Percentiles rank a stretch among this genome's conserved stretches.
Evolutionary conservation across 2,888 invertebrate species (phyloP).

Genomic region (Cosmia trapezina): DNA sequence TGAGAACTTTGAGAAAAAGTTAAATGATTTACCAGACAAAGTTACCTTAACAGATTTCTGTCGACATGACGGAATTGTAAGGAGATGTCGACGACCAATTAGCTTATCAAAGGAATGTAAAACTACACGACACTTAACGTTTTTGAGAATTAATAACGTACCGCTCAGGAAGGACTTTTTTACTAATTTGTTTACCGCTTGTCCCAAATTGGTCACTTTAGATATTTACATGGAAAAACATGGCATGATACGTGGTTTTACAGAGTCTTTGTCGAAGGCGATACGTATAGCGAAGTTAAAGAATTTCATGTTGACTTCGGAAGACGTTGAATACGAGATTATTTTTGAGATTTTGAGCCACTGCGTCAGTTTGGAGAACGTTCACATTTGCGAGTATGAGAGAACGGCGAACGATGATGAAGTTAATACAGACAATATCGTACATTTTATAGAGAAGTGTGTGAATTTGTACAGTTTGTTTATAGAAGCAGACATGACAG

Average conservation of each 20-base stretch:
- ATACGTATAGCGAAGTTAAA: slow-evolving; percentile 67
- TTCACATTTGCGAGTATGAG: slow-evolving; percentile 73
- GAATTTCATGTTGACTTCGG: slow-evolving; percentile 71
- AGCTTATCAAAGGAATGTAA: slow-evolving; percentile 59
- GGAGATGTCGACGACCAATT: slow-evolving; percentile 63
- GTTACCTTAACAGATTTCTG: slow-evolving; percentile 73
- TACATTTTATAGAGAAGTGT: slow-evolving; percentile 66
- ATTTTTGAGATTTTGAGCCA: slow-evolving; percentile 68
- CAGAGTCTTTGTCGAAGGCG: slow-evolving; percentile 61
- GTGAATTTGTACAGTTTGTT: slow-evolving; percentile 72
- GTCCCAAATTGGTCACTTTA: slow-evolving; percentile 67
- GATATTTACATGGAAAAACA: slow-evolving; percentile 70
- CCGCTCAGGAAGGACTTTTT: slow-evolving; percentile 69
- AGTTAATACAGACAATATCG: slow-evolving; percentile 50
- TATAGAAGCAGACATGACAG: slow-evolving; percentile 71
- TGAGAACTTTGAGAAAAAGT: slow-evolving; percentile 65
- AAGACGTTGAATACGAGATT: slow-evolving; percentile 71
- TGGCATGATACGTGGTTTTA: slow-evolving; percentile 60
- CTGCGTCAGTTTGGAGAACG: slow-evolving; percentile 70
- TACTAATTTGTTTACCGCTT: slow-evolving; percentile 65
- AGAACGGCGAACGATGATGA: slow-evolving; percentile 56
- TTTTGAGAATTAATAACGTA: slow-evolving; percentile 71
- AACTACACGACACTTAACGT: slow-evolving; percentile 66
- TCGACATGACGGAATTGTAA: slow-evolving; percentile 65
- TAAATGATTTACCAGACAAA: slow-evolving; percentile 66